Percentiles rank a stretch among this genome's conserved stretches.
These are phyloP conservation scores for Cerceris rybyensis DNA, from an alignment of 2,888 invertebrate species.

Conservation along the genomic window DNA sequence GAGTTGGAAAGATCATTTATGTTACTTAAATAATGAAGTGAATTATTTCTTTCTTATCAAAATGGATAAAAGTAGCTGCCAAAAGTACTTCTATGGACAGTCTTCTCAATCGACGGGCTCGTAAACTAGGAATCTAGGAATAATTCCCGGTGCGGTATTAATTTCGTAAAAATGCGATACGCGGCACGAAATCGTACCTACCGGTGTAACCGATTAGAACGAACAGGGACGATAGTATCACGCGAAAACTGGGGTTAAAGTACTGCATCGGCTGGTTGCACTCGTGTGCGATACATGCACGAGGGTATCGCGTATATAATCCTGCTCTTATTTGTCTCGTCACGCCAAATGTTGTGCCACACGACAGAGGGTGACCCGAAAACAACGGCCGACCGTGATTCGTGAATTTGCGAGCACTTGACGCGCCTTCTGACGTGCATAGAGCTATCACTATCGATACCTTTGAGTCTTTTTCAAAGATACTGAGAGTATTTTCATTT, in stretches of 20 bases:
- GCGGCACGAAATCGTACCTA: conserved; percentile 37
- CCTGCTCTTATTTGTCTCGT: conserved; percentile 48
- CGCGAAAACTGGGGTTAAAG: conserved; percentile 57
- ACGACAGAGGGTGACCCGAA: conserved; percentile 39
- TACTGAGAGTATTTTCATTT: no score
- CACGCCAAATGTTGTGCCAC: conserved; percentile 57
- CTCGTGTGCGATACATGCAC: conserved; percentile 20
- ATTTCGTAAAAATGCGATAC: conserved; percentile 29
- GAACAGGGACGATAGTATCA: conserved; percentile 50
- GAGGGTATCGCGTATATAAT: conserved; percentile 25
- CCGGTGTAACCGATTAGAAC: conserved; percentile 39
- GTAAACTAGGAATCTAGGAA: background rate
- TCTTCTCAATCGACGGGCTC: background rate
- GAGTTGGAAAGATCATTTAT: no score
- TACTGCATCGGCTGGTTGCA: conserved; percentile 17
- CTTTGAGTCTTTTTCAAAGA: no score
- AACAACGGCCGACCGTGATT: conserved; percentile 13
- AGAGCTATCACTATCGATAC: no score
- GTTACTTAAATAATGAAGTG: no score
- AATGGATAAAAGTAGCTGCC: no score
- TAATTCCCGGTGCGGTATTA: conserved; percentile 3
- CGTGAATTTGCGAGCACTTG: background rate
- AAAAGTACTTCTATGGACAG: no score
- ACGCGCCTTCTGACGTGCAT: background rate
- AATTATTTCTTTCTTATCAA: no score